These are phyloP conservation scores for Trichacis sp. DNA, from an alignment of 2,888 invertebrate species.

Conservation along the genomic window DNA sequence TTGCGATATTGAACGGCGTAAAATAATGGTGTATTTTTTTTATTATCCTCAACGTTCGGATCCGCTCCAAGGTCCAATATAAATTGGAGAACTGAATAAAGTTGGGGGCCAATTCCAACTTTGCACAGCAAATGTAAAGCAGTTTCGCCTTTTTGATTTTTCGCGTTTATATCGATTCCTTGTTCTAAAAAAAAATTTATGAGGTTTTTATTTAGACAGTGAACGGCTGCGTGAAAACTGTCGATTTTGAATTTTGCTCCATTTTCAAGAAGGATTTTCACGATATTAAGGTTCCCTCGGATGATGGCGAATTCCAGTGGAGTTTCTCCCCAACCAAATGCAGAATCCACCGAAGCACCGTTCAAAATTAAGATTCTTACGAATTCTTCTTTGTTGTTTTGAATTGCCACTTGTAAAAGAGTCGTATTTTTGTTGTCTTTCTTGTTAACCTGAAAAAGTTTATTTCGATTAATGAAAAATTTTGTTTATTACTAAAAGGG, in stretches of 20 bases:
- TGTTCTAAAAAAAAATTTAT: background rate
- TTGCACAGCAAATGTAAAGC: background rate
- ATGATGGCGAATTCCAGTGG: background rate
- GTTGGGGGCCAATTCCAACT: background rate
- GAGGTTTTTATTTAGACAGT: background rate
- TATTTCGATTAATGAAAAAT: background rate
- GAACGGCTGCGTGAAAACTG: background rate
- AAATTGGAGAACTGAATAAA: background rate
- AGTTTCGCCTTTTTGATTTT: background rate
- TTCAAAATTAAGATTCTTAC: background rate
- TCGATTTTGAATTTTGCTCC: background rate
- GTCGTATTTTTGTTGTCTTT: background rate
- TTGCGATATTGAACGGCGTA: background rate
- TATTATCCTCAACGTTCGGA: background rate
- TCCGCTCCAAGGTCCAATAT: background rate
- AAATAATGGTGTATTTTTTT: background rate
- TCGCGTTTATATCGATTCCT: background rate
- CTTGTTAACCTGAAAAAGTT: background rate
- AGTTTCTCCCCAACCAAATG: background rate
- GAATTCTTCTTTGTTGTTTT: background rate
- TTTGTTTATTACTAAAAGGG: too few relatives aligned
- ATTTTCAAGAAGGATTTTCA: background rate
- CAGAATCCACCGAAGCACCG: background rate
- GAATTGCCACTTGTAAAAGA: background rate
- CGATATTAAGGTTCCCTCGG: background rate